Evolutionary conservation across 2,797 vertebrate species (phyloP), one percentile per base, ranked within the genome.

Genomic region (Centroberyx gerrardi): DNA sequence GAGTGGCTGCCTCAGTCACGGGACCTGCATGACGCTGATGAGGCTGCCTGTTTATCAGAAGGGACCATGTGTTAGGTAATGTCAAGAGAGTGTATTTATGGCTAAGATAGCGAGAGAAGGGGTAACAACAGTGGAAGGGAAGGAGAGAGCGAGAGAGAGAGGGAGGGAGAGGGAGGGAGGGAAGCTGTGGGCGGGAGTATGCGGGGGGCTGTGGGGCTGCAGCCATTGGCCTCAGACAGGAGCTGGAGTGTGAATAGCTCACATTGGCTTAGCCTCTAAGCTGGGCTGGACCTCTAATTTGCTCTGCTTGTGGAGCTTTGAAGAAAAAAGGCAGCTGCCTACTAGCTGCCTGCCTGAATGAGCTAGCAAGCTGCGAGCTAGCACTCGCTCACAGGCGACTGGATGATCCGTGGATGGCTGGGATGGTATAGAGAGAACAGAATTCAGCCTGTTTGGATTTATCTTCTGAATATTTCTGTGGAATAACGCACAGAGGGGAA

Each of bases 301-400:
- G 90, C 95, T 92, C 89, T 93, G 95, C 95, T 94, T 94, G 95
- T 93, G 92, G 95, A 92, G 95, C 94, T 96, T 92, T 92, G 94
- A 95, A 95, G 95, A 94, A 96, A 93, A 96, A 91, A 91, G 86
- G 95, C 96, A 96, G 96, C 96, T 97, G 97, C 95, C 90, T 89
- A 68, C 84, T 81, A 87, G 81, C 88, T 51, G 84, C 81, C 89
- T 86, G 87, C 84, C 52, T 88, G 88, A 87, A 87, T 88, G 86
- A 89, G 88, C 81, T 81, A 58, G 48, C 84, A 73, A 85, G 54
- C 85, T 79, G 83, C 83, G 68, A 91, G 92, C 85, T 81, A 90
- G 91, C 87, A 91, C 89, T 93, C 54, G 85, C 93, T 94, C 91
- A 88, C 91, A 94, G 88, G 93, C 92, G 93, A 92, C 90, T 94